Conservation (phyloP, 1,140 invertebrate species). For the Trichogramma pretiosum region DNA sequence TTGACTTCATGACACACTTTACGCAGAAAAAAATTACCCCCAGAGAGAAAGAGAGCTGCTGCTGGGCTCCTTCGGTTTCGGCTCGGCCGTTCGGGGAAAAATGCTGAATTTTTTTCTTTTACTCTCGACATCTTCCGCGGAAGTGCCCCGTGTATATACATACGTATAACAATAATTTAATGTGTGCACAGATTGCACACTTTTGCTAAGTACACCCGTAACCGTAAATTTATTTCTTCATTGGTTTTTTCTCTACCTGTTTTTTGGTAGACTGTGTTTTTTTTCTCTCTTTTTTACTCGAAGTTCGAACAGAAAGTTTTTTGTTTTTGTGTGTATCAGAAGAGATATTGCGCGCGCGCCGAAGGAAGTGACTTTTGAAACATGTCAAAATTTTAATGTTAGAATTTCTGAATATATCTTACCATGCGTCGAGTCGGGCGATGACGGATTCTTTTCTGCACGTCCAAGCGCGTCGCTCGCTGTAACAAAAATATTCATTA, state of each 20-base stretch:
- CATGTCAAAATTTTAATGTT: neutral
- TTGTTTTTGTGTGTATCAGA: no score
- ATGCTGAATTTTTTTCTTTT: slow-evolving; percentile 2
- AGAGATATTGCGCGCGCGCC: no score
- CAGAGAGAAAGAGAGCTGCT: no score
- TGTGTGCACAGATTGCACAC: no score
- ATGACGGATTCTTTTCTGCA: slow-evolving; percentile 40
- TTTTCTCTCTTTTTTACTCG: no score
- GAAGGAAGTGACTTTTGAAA: no score
- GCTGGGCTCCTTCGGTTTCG: neutral
- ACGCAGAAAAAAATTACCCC: slow-evolving; percentile 24
- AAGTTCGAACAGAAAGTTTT: no score
- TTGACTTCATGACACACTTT: slow-evolving; percentile 33
- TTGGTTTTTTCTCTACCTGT: no score
- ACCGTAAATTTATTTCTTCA: no score
- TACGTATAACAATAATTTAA: no score
- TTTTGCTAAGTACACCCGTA: no score
- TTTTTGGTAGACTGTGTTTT: slow-evolving; percentile 3
- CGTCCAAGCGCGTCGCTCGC: slow-evolving; percentile 40
- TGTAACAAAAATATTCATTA: slow-evolving; percentile 41
- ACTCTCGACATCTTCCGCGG: neutral
- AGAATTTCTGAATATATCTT: slow-evolving; percentile 15
- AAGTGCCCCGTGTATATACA: neutral
- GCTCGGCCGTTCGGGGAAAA: slow-evolving; percentile 11
- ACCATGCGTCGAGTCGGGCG: slow-evolving; percentile 43